A percentile compares a stretch with the other conserved stretches of the same genome.
phyloP scores from a whole-genome alignment of 2,888 invertebrate species.

The Limnephilus rhombicus region DNA sequence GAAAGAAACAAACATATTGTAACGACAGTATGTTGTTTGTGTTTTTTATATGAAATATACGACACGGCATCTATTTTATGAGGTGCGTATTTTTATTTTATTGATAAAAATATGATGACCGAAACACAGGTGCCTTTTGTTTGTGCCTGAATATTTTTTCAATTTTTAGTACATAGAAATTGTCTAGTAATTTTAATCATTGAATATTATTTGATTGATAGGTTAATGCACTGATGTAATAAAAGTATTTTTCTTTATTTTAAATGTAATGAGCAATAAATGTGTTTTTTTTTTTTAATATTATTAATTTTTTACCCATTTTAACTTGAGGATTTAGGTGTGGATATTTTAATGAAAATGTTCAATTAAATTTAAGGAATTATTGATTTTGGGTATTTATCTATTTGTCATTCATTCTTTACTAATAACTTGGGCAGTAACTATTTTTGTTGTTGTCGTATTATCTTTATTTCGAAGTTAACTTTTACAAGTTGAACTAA shows the following conservation, averaged over 20 bases:
- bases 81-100: slow-evolving; percentile 56
- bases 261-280: slow-evolving; percentile 17
- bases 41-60: slow-evolving; percentile 54
- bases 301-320: slow-evolving; percentile 11
- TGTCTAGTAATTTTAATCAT: slow-evolving; percentile 20
- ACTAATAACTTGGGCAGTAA: not conserved
- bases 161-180: slow-evolving; percentile 17
- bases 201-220: slow-evolving; percentile 2
- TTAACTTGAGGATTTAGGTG: not conserved
- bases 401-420: not conserved
- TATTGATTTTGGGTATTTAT: not conserved
- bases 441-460: not conserved
- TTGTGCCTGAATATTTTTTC: slow-evolving; percentile 58
- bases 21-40: slow-evolving; percentile 52
- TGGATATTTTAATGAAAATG: slow-evolving; percentile 1
- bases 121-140: slow-evolving; percentile 56
- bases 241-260: slow-evolving; percentile 38
- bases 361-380: not conserved
- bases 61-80: slow-evolving; percentile 61
- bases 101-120: slow-evolving; percentile 50
- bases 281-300: slow-evolving; percentile 17
- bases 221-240: slow-evolving; percentile 34
- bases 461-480: not conserved
- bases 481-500: not conserved
- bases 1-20: slow-evolving; percentile 61